Evolutionary conservation across 1,140 invertebrate species (phyloP).

Genomic region (Notospermus geniculatus): DNA sequence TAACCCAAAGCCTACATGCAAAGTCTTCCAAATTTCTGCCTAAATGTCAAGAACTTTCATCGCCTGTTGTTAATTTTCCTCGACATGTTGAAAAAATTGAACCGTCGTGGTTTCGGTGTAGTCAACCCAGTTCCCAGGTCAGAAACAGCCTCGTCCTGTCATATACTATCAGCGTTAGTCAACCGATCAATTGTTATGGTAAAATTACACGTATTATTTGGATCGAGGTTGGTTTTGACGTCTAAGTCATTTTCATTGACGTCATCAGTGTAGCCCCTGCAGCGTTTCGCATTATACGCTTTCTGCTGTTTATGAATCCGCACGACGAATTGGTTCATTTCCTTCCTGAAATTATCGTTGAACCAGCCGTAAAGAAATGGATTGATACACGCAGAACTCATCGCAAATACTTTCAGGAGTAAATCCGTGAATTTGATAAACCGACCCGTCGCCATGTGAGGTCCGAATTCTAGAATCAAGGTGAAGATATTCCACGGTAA

Average conservation of each 20-base stretch:
- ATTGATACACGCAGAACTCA: slow-evolving; percentile 81
- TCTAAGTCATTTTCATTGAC: background rate
- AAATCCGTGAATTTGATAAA: slow-evolving; percentile 45
- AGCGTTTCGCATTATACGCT: background rate
- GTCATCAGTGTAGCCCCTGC: slow-evolving; percentile 1
- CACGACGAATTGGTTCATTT: slow-evolving; percentile 30
- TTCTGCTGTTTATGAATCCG: slow-evolving; percentile 1
- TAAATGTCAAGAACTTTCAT: no score
- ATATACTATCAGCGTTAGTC: slow-evolving; percentile 3
- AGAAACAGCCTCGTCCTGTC: no score
- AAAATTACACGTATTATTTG: background rate
- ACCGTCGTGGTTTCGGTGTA: no score
- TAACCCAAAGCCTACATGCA: no score
- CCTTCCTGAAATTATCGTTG: slow-evolving; percentile 59
- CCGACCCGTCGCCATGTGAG: slow-evolving; percentile 27
- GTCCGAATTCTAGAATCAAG: slow-evolving; percentile 40
- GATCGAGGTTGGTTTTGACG: background rate
- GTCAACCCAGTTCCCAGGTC: no score
- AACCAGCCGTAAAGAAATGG: slow-evolving; percentile 74
- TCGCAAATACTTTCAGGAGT: slow-evolving; percentile 53
- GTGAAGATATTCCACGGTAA: slow-evolving; percentile 50
- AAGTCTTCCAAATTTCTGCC: no score
- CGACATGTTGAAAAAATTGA: no score
- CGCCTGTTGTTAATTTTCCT: no score
- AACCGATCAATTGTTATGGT: slow-evolving; percentile 2